Evolutionary conservation across 2,797 vertebrate genomes (phyloP).

Genomic region (Etheostoma perlongum): DNA sequence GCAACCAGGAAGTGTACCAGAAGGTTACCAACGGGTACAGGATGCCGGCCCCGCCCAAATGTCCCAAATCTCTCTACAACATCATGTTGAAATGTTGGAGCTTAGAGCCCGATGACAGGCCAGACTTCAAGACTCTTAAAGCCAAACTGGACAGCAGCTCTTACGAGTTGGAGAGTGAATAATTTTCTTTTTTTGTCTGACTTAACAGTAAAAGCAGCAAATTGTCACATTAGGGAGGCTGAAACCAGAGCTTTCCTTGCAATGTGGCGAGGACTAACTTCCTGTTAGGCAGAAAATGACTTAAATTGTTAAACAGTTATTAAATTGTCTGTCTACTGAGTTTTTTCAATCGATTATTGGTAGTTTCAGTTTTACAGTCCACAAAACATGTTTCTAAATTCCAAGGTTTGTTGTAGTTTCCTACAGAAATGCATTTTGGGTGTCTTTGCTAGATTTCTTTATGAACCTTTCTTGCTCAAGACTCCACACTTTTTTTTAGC

Average conservation of each 20-base stretch:
- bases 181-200: too few relatives aligned
- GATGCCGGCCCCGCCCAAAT: slow-evolving; percentile 79
- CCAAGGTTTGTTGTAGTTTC: background rate
- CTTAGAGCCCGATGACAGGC: slow-evolving; percentile 68
- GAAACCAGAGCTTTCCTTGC: too few relatives aligned
- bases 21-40: slow-evolving; percentile 77
- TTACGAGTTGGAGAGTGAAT: slow-evolving; percentile 58
- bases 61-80: slow-evolving; percentile 72
- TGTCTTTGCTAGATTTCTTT: background rate
- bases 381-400: background rate
- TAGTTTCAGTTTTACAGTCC: background rate
- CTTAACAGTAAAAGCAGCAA: too few relatives aligned
- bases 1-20: slow-evolving; percentile 72
- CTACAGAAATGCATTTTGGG: background rate
- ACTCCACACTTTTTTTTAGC: too few relatives aligned
- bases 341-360: too few relatives aligned
- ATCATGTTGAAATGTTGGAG: slow-evolving; percentile 87
- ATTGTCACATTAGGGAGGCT: too few relatives aligned
- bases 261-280: too few relatives aligned
- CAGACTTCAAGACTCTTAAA: slow-evolving; percentile 77
- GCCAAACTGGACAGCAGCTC: slow-evolving; percentile 67
- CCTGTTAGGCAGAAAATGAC: too few relatives aligned
- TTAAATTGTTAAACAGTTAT: too few relatives aligned
- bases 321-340: too few relatives aligned
- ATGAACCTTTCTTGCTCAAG: too few relatives aligned